Conservation (phyloP, 2,113 vertebrate species). For the Addax nasomaculatus region DNA sequence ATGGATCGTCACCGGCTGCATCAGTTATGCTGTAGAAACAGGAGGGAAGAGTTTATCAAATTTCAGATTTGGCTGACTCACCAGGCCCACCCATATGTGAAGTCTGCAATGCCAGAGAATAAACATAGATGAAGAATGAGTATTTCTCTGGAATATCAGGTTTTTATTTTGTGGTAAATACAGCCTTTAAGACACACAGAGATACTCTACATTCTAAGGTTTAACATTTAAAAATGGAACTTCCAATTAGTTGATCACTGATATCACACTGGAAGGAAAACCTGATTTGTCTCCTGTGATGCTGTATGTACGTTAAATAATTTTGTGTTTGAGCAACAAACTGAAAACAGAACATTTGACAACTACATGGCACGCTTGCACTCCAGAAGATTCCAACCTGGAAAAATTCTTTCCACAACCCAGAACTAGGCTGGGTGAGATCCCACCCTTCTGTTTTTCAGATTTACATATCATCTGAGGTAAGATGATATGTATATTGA, state of each 20-base stretch:
- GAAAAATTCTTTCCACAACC: conserved; percentile 50
- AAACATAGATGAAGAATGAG: conserved; percentile 70
- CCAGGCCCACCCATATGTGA: conserved; percentile 74
- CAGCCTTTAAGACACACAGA: conserved; percentile 68
- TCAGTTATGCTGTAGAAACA: conserved; percentile 66
- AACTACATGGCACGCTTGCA: conserved; percentile 36
- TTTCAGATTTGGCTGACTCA: conserved; percentile 79
- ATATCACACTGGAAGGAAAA: conserved; percentile 63
- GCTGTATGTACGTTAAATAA: conserved; percentile 78
- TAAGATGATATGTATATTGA: not conserved
- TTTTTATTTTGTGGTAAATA: conserved; percentile 80
- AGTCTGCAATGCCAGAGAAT: conserved; percentile 69
- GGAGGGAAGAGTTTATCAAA: conserved; percentile 77
- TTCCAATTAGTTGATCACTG: conserved; percentile 72
- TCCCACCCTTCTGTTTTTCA: conserved; percentile 63
- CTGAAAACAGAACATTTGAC: conserved; percentile 71
- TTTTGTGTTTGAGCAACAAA: conserved; percentile 79
- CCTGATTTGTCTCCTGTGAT: conserved; percentile 45
- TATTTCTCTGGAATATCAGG: conserved; percentile 73
- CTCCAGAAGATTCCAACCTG: conserved; percentile 46
- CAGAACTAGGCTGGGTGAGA: conserved; percentile 43
- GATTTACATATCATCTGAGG: not conserved
- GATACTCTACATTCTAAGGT: conserved; percentile 61
- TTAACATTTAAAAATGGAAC: conserved; percentile 73
- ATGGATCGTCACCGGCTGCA: conserved; percentile 60